phyloP scores from a whole-genome alignment of 2,113 vertebrate genomes.

The Charina bottae region DNA sequence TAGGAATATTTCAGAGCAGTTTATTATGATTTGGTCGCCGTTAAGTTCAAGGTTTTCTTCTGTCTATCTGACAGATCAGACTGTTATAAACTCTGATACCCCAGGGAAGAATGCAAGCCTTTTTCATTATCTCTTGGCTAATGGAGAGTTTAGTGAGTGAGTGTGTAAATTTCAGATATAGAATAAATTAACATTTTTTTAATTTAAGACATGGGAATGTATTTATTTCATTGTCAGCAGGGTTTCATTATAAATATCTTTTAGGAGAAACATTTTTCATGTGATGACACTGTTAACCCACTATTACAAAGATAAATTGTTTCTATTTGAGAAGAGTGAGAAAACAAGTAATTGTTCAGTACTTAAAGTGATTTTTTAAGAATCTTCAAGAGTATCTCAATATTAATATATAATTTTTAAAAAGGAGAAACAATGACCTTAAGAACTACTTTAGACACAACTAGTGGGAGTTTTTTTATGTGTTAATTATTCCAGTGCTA shows the following conservation, averaged over 20 bases:
- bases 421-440: too few species aligned
- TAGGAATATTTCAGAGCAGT: background rate
- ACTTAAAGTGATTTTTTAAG: background rate
- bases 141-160: background rate
- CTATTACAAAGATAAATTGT: background rate
- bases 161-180: background rate
- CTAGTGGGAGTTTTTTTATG: too few species aligned
- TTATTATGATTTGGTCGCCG: background rate
- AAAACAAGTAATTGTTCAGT: background rate
- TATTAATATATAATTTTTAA: too few species aligned
- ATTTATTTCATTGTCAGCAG: background rate
- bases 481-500: too few species aligned
- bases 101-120: background rate
- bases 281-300: background rate
- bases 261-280: background rate
- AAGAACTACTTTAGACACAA: too few species aligned
- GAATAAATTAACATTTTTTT: background rate
- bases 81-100: background rate
- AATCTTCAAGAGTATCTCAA: too few species aligned
- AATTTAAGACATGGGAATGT: background rate
- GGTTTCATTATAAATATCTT: background rate
- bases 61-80: background rate
- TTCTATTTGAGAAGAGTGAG: background rate
- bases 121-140: background rate
- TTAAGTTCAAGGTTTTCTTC: background rate